Percentiles rank a stretch among this genome's conserved stretches.
These are phyloP conservation scores for Lamprotornis superbus DNA, from an alignment of 2,113 vertebrate species.

Conservation along the genomic window DNA sequence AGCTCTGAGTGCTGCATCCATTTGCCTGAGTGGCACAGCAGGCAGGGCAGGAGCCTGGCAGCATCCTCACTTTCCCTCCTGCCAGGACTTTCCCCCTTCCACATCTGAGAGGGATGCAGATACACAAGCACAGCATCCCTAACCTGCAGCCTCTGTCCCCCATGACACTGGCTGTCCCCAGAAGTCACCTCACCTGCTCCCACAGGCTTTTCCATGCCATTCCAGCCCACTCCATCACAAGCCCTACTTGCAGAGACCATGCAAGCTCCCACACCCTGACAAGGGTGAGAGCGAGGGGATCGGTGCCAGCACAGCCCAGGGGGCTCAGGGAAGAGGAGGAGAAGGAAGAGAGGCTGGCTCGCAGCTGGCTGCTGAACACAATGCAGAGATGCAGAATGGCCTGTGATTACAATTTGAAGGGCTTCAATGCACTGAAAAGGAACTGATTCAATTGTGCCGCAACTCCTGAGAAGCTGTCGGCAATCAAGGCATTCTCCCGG, in stretches of 20 bases:
- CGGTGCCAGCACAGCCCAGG: not conserved
- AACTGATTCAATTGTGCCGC: slow-evolving; percentile 69
- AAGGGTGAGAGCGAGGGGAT: not conserved
- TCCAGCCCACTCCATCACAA: not conserved
- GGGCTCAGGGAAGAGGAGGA: not conserved
- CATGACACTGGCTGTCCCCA: not conserved
- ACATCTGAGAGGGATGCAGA: rapidly evolving
- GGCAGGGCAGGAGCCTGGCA: not conserved
- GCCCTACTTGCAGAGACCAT: rapidly evolving
- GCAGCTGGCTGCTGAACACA: slow-evolving; percentile 48
- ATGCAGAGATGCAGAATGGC: slow-evolving; percentile 57
- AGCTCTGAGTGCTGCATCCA: rapidly evolving
- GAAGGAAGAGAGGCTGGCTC: not conserved
- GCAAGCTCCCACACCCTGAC: not conserved
- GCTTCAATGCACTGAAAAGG: slow-evolving; percentile 71
- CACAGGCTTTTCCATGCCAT: not conserved
- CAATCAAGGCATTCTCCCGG: slow-evolving; percentile 64
- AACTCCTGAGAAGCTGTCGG: slow-evolving; percentile 64
- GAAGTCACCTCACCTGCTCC: not conserved
- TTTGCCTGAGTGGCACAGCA: not conserved
- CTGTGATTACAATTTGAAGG: slow-evolving; percentile 66
- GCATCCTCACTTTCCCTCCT: not conserved
- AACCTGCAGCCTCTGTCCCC: rapidly evolving
- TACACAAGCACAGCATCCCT: not conserved
- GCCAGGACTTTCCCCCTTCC: not conserved